These are phyloP conservation scores for Ectemnius cavifrons DNA, from an alignment of 2,888 invertebrate genomes.

Conservation along the genomic window DNA sequence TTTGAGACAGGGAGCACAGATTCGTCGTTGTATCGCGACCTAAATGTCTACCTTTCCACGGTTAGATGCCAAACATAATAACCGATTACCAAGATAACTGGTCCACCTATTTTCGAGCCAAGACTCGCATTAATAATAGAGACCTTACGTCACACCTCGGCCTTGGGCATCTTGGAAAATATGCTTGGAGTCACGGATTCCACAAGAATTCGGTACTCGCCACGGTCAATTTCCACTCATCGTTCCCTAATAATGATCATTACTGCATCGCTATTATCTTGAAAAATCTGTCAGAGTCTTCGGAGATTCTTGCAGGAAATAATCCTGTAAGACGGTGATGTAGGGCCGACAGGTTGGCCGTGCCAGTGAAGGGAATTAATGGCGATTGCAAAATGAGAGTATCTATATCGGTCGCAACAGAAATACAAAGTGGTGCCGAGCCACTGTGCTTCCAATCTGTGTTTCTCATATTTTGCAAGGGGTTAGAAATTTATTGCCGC, in stretches of 20 bases:
- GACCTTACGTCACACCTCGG: conserved; percentile 67
- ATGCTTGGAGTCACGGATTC: conserved; percentile 49
- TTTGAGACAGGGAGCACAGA: not conserved
- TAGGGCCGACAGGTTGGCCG: conserved; percentile 3
- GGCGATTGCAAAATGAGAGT: conserved; percentile 18
- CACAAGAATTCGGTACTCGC: conserved; percentile 34
- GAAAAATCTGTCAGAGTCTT: not conserved
- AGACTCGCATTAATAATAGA: conserved; percentile 74
- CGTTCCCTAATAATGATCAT: conserved; percentile 2
- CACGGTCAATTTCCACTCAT: conserved; percentile 34
- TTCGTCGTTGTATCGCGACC: conserved; percentile 50
- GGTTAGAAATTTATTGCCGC: not conserved
- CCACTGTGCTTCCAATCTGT: not conserved
- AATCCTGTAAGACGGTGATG: not conserved
- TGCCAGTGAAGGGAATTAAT: not conserved
- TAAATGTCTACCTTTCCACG: conserved; percentile 55
- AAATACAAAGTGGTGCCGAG: not conserved
- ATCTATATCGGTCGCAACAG: not conserved
- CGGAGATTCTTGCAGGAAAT: no score
- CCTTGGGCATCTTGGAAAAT: conserved; percentile 63
- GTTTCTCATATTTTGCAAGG: conserved; percentile 5
- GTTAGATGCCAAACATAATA: conserved; percentile 73
- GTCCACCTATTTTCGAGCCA: conserved; percentile 73
- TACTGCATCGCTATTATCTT: not conserved
- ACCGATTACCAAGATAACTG: conserved; percentile 75